Percentiles rank a stretch among this genome's conserved stretches.
Conservation (phyloP, 2,113 vertebrate species). For the Anolis carolinensis region DNA sequence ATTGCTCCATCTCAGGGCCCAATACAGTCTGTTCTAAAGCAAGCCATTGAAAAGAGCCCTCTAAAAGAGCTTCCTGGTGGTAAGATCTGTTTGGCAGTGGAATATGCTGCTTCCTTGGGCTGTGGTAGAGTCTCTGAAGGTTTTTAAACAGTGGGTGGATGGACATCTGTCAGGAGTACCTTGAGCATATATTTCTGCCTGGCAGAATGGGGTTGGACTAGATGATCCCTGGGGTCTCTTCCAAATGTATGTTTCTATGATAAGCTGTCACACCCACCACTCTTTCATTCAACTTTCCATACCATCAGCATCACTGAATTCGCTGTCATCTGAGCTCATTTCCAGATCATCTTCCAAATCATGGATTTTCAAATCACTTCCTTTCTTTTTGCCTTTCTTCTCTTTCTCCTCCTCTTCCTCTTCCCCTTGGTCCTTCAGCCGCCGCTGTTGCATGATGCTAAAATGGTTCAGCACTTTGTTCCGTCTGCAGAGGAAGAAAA, state of each 20-base stretch:
- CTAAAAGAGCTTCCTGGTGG: too few species aligned
- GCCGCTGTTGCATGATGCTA: conserved; percentile 94
- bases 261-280: background rate
- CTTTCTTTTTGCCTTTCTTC: conserved; percentile 76
- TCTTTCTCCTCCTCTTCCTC: conserved; percentile 83
- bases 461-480: conserved; percentile 96
- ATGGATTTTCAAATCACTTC: conserved; percentile 83
- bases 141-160: too few species aligned
- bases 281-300: background rate
- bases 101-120: too few species aligned
- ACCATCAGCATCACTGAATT: conserved; percentile 85
- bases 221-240: too few species aligned
- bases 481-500: conserved; percentile 70
- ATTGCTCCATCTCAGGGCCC: background rate
- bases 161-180: too few species aligned
- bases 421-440: conserved; percentile 82
- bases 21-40: background rate
- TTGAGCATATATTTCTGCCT: too few species aligned
- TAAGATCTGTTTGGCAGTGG: too few species aligned
- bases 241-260: background rate
- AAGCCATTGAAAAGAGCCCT: background rate
- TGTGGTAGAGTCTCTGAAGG: too few species aligned
- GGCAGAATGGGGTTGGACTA: too few species aligned
- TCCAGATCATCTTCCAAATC: conserved; percentile 92
- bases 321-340: conserved; percentile 87